Evolutionary conservation across 2,888 invertebrate species (phyloP), one percentile per base, ranked within the genome.

Genomic region (Sarcophaga caerulescens): DNA sequence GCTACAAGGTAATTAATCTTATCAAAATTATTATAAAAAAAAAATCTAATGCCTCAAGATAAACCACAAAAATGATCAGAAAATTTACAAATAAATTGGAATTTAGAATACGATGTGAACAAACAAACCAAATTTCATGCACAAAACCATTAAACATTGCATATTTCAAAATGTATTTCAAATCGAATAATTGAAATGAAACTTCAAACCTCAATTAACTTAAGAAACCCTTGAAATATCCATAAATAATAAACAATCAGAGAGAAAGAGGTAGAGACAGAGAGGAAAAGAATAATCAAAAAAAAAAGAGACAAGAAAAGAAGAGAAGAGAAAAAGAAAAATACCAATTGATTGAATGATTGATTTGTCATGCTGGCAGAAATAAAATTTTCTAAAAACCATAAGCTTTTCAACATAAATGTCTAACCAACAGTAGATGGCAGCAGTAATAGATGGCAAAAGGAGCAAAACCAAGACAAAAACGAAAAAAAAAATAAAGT

Each of bases 1-100:
- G 95, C 89, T 98, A 96, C 93, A 97, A 97, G 96, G 98, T 97
- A 94, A 94, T 93, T 91, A 23, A 4, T 4, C 10, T 35, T 35
- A 35, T 35, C 1, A 35, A 35, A 35, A 35, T 35, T 35, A 35
- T 35, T 35, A 35, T 1, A 35, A 35, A 35, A 35, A 35, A 35
- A 35, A 59, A 44, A 8, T 12, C 8, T 12, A 59, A 59, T 70
- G 2, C 5, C 45, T 17, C 11, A 62, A 44, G 12, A 35, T 11
- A 45, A 69, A 74, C 59, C 57, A 78, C n/a, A 74, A 84, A 10
- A 35, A 19, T 19, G 21, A 17, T 10, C n/a, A 52, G 1, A 52
- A 25, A 59, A 60, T 12, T n/a, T 66, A 17, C 19, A 10, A 17
- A 11, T 17, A 17, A n/a, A 17, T 57, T 45, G 35, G 35, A 35